A percentile compares a stretch with the other conserved stretches of the same genome.
These are phyloP conservation scores for Hypothenemus hampei DNA, from an alignment of 1,140 invertebrate species.

Conservation along the genomic window DNA sequence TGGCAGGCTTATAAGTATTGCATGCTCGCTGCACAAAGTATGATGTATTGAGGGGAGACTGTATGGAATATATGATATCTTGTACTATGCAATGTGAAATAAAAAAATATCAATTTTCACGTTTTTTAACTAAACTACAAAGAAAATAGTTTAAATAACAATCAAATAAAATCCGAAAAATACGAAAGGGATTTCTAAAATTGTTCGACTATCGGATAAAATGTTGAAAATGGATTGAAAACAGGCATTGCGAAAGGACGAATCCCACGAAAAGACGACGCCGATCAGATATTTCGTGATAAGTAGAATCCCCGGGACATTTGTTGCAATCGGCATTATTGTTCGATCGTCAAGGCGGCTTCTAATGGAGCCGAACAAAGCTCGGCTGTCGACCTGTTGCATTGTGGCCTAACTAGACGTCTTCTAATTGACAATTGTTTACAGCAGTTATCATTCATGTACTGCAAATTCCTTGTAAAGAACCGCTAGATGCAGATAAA, in stretches of 20 bases:
- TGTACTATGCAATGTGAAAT: not conserved
- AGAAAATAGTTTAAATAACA: not conserved
- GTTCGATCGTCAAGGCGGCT: slow-evolving; percentile 39
- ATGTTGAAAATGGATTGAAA: not conserved
- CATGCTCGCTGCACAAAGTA: too few species aligned
- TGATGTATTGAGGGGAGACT: not conserved
- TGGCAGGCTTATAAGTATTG: too few species aligned
- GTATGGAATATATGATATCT: too few species aligned
- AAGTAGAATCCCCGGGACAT: slow-evolving; percentile 40
- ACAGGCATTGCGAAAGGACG: slow-evolving; percentile 46
- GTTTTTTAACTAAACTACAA: not conserved
- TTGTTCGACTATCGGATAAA: not conserved
- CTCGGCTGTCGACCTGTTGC: slow-evolving; percentile 38
- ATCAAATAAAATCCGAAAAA: not conserved
- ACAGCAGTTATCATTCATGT: slow-evolving; percentile 46
- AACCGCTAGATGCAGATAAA: slow-evolving; percentile 40
- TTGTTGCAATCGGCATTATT: slow-evolving; percentile 38
- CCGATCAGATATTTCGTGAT: slow-evolving; percentile 42
- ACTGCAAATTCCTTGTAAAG: slow-evolving; percentile 44
- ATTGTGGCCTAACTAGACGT: slow-evolving; percentile 44
- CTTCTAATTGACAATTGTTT: slow-evolving; percentile 48
- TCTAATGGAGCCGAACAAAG: slow-evolving; percentile 43
- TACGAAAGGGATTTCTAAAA: not conserved
- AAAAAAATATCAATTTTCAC: not conserved
- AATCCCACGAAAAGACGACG: slow-evolving; percentile 44